Conservation (phyloP, 2,888 invertebrate species). For the Drosophila nr. fundita region DNA sequence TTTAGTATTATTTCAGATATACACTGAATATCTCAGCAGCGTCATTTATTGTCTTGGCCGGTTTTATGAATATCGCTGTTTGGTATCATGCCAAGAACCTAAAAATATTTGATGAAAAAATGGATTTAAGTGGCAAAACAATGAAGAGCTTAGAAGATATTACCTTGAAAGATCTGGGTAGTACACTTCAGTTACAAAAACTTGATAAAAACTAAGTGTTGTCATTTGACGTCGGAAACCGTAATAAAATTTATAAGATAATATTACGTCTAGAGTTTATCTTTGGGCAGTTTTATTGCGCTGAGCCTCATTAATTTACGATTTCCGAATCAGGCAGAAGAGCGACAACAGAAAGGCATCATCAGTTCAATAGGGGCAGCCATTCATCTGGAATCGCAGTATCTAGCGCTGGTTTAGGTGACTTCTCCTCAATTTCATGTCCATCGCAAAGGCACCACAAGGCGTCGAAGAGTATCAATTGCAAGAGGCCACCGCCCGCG, state of each 20-base stretch:
- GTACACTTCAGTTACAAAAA: constrained; percentile 30
- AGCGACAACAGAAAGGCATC: background rate
- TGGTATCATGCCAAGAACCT: constrained; percentile 89
- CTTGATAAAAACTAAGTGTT: constrained; percentile 9
- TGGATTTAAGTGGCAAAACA: constrained; percentile 1
- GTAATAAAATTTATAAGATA: constrained; percentile 24
- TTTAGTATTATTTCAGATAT: constrained; percentile 77
- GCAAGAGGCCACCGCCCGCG: constrained; percentile 36
- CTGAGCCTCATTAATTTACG: background rate
- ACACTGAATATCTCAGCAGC: constrained; percentile 88
- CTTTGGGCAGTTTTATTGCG: constrained; percentile 3
- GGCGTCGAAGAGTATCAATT: constrained; percentile 44
- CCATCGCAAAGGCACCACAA: constrained; percentile 40
- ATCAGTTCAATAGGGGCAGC: constrained; percentile 31
- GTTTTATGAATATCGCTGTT: constrained; percentile 88
- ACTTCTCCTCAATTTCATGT: constrained; percentile 30
- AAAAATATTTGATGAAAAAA: constrained; percentile 88
- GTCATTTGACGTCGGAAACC: background rate
- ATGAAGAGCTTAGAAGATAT: constrained; percentile 24
- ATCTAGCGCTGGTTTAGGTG: constrained; percentile 4
- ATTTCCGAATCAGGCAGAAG: background rate
- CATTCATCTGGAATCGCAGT: constrained; percentile 28
- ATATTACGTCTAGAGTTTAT: background rate
- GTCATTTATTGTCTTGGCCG: constrained; percentile 87
- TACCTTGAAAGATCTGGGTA: constrained; percentile 29